Conservation (phyloP, 2,113 vertebrate species). For the Crotalus viridis region DNA sequence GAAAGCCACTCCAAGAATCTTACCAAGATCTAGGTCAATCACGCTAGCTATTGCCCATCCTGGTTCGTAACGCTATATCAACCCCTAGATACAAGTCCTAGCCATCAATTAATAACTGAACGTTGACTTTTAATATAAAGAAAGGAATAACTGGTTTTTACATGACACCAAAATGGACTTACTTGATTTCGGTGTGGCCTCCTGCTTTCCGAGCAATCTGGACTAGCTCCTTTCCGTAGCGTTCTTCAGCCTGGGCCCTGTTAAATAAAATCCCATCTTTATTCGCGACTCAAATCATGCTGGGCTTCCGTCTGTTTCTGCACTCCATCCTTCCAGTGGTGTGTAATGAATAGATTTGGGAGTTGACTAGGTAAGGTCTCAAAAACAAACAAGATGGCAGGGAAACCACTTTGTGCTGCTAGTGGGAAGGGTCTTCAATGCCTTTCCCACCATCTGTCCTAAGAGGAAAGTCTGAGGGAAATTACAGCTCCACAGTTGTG, state of each 20-base stretch:
- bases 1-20: background rate
- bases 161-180: conserved; percentile 43
- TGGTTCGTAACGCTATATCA: background rate
- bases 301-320: no score
- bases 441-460: background rate
- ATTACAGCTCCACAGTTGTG: background rate
- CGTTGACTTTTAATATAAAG: background rate
- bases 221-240: conserved; percentile 90
- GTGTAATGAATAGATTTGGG: background rate
- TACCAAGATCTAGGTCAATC: background rate
- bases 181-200: conserved; percentile 88
- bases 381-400: background rate
- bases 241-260: conserved; percentile 90
- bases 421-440: background rate
- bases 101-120: background rate
- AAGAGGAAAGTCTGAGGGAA: background rate
- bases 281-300: background rate
- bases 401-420: background rate
- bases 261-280: background rate
- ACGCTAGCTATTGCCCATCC: background rate
- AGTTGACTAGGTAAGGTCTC: background rate
- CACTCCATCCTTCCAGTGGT: background rate
- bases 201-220: conserved; percentile 88
- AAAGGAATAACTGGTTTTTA: background rate
- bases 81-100: no score